A percentile compares a stretch with the other conserved stretches of the same genome.
These are phyloP conservation scores for Leptarthrus brevirostris DNA, from an alignment of 2,888 invertebrate genomes.

Conservation along the genomic window DNA sequence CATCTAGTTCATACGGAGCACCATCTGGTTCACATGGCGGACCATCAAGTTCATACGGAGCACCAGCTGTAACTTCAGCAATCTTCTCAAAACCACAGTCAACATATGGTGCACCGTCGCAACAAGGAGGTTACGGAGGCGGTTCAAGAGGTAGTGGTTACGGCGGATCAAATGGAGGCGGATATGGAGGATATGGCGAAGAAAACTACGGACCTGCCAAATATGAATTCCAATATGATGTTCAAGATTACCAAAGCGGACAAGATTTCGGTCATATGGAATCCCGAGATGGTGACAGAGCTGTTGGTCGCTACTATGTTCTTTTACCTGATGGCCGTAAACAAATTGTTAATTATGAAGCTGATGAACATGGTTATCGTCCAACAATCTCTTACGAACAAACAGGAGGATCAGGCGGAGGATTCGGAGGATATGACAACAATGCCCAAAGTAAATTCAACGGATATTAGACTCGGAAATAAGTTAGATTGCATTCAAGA, in stretches of 20 bases:
- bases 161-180: conserved; percentile 54
- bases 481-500: background rate
- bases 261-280: conserved; percentile 77
- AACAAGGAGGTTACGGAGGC: conserved; percentile 50
- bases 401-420: conserved; percentile 64
- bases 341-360: conserved; percentile 78
- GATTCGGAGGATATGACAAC: conserved; percentile 60
- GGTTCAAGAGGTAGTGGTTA: conserved; percentile 53
- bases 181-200: conserved; percentile 57
- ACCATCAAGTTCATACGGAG: conserved; percentile 69
- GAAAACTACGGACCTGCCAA: conserved; percentile 74
- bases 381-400: conserved; percentile 77
- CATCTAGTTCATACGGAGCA: conserved; percentile 60
- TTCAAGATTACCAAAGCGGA: conserved; percentile 73
- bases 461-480: conserved; percentile 58
- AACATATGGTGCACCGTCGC: conserved; percentile 61
- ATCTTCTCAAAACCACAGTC: conserved; percentile 66
- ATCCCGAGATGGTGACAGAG: conserved; percentile 72
- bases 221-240: conserved; percentile 77
- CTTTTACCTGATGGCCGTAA: conserved; percentile 76
- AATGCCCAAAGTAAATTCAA: conserved; percentile 59
- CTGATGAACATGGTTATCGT: conserved; percentile 75
- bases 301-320: conserved; percentile 75
- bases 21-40: conserved; percentile 61
- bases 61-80: conserved; percentile 69